phyloP scores from a whole-genome alignment of 2,888 invertebrate genomes.

The Cantharis nigra region DNA sequence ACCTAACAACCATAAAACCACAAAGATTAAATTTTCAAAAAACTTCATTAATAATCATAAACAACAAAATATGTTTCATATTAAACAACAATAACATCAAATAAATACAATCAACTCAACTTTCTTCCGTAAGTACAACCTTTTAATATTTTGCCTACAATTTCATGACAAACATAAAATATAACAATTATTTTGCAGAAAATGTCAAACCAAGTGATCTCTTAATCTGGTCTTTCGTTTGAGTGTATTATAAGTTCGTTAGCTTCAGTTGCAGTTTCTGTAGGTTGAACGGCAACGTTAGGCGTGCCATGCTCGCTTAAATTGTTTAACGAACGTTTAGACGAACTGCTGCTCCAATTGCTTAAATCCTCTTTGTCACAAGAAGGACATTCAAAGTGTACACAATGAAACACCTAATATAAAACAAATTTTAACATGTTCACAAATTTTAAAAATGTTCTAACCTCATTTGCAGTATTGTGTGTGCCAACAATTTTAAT shows the following conservation, averaged over 20 bases:
- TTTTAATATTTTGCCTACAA: not conserved
- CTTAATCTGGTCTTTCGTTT: conserved; percentile 22
- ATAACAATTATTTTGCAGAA: not conserved
- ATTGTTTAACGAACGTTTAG: conserved; percentile 16
- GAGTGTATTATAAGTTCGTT: conserved; percentile 44
- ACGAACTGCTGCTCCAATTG: conserved; percentile 25
- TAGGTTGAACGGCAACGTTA: conserved; percentile 40
- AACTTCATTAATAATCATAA: not conserved
- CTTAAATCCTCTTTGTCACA: conserved; percentile 54
- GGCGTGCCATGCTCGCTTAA: conserved; percentile 18
- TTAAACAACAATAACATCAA: not conserved
- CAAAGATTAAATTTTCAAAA: not conserved
- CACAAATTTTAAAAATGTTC: not conserved
- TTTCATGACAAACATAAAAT: not conserved
- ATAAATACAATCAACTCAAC: not conserved
- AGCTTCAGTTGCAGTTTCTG: conserved; percentile 52
- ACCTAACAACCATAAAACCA: not conserved
- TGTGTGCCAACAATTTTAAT: conserved; percentile 94
- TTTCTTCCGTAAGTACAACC: not conserved
- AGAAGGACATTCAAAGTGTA: conserved; percentile 96
- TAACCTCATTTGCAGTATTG: conserved; percentile 95
- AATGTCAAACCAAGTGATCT: not conserved
- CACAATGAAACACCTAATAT: conserved; percentile 91
- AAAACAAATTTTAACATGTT: not conserved
- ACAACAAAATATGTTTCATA: not conserved